These are phyloP conservation scores for Euplagia quadripunctaria DNA, from an alignment of 2,888 invertebrate genomes.

Conservation along the genomic window DNA sequence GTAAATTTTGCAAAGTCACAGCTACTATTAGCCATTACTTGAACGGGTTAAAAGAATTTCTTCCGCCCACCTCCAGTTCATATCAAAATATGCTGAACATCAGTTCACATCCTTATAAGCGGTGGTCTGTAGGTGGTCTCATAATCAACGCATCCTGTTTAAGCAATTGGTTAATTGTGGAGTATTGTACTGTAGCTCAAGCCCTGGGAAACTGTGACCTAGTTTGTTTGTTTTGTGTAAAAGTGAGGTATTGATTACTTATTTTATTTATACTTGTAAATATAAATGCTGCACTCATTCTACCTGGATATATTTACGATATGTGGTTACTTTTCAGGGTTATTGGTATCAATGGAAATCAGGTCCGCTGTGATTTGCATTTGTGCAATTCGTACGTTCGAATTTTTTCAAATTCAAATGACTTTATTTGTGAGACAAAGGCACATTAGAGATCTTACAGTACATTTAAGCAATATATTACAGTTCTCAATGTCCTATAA, in stretches of 20 bases:
- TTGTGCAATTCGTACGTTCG: neutral
- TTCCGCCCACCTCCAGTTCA: slow-evolving; percentile 43
- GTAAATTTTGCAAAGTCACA: neutral
- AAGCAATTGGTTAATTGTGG: slow-evolving; percentile 66
- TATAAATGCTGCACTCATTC: neutral
- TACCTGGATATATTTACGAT: too few species aligned
- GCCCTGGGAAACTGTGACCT: slow-evolving; percentile 53
- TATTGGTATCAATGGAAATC: neutral
- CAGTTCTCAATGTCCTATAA: too few species aligned
- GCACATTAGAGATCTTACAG: too few species aligned
- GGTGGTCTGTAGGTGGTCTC: slow-evolving; percentile 61
- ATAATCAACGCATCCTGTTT: slow-evolving; percentile 65
- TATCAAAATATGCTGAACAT: slow-evolving; percentile 47
- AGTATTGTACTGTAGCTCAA: slow-evolving; percentile 23
- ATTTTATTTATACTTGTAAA: neutral
- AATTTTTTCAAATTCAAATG: too few species aligned
- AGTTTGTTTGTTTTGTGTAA: slow-evolving; percentile 32
- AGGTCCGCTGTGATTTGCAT: too few species aligned
- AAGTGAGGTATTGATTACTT: slow-evolving; percentile 1
- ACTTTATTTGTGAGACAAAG: too few species aligned
- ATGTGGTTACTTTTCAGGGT: neutral
- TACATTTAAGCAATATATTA: too few species aligned
- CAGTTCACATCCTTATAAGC: slow-evolving; percentile 67
- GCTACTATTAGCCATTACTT: slow-evolving; percentile 7
- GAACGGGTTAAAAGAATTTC: slow-evolving; percentile 29